A percentile compares a stretch with the other conserved stretches of the same genome.
phyloP scores from a whole-genome alignment of 1,140 invertebrate species.

The Dryas iulia region DNA sequence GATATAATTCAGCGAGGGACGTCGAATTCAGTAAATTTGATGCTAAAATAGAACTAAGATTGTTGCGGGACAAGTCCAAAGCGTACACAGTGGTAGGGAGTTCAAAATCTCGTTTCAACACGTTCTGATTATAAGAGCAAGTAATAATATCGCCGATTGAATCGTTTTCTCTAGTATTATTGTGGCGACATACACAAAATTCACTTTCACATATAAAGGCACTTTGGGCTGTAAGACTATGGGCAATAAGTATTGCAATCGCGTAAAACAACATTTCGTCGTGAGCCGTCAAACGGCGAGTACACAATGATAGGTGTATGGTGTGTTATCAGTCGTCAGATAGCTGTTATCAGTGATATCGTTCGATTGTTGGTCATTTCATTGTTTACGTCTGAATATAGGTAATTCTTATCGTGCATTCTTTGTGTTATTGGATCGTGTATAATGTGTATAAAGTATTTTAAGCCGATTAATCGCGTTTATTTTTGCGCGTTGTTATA shows the following conservation, averaged over 20 bases:
- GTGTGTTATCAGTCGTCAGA: conserved; percentile 44
- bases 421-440: neutral
- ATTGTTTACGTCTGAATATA: conserved; percentile 41
- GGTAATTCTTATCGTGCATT: neutral
- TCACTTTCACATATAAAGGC: conserved; percentile 50
- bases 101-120: conserved; percentile 40
- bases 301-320: conserved; percentile 31
- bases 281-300: conserved; percentile 25
- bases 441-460: too few relatives aligned
- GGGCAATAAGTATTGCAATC: conserved; percentile 37
- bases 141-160: conserved; percentile 50
- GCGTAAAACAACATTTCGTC: conserved; percentile 37
- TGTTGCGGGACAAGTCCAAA: conserved; percentile 66
- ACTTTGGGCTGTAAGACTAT: conserved; percentile 36
- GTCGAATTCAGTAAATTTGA: conserved; percentile 45
- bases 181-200: conserved; percentile 48
- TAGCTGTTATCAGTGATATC: conserved; percentile 57
- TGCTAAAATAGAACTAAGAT: conserved; percentile 47
- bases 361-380: conserved; percentile 64
- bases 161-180: conserved; percentile 45
- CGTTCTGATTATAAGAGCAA: conserved; percentile 52
- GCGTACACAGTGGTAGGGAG: conserved; percentile 51
- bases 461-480: too few relatives aligned
- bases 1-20: conserved; percentile 45
- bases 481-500: too few relatives aligned